These are phyloP conservation scores for Drosophila simulans DNA, from an alignment of 1,140 invertebrate species.

Conservation along the genomic window DNA sequence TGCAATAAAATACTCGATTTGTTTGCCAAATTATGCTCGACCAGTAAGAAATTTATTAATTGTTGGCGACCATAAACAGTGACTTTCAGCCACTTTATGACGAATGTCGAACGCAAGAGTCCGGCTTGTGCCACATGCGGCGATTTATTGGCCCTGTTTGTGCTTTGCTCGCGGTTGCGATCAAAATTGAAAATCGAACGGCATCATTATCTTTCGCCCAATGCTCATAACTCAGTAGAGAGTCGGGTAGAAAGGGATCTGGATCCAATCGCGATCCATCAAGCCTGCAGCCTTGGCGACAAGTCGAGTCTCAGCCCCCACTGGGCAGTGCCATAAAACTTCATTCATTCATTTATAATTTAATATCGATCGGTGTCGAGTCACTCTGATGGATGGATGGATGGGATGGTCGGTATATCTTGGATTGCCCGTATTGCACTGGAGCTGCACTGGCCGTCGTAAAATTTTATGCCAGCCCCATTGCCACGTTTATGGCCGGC, in stretches of 20 bases:
- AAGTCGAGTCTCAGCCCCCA: conserved; percentile 37
- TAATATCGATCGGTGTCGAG: conserved; percentile 77
- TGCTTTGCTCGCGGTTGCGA: conserved; percentile 28
- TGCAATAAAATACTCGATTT: conserved; percentile 46
- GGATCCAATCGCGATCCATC: conserved; percentile 9
- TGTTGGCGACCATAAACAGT: conserved; percentile 45
- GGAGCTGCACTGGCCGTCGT: conserved; percentile 53
- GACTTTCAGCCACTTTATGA: conserved; percentile 64
- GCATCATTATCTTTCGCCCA: conserved; percentile 70
- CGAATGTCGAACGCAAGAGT: conserved; percentile 48
- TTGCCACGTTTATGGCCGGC: conserved; percentile 61
- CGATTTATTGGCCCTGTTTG: conserved; percentile 55
- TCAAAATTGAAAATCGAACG: conserved; percentile 43
- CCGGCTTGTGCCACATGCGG: conserved; percentile 44
- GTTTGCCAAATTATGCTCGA: conserved; percentile 61
- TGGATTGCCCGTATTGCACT: conserved; percentile 13
- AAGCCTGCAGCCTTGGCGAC: conserved; percentile 50
- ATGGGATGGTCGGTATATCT: conserved; percentile 21
- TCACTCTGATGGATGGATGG: conserved; percentile 53
- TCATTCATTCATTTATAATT: conserved; percentile 84
- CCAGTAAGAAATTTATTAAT: conserved; percentile 82
- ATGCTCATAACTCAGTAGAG: conserved; percentile 66
- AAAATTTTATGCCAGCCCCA: conserved; percentile 68
- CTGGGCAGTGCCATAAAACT: conserved; percentile 68
- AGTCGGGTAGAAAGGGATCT: not conserved